These are phyloP conservation scores for Acrobasis consociella DNA, from an alignment of 2,888 invertebrate species.

Conservation along the genomic window DNA sequence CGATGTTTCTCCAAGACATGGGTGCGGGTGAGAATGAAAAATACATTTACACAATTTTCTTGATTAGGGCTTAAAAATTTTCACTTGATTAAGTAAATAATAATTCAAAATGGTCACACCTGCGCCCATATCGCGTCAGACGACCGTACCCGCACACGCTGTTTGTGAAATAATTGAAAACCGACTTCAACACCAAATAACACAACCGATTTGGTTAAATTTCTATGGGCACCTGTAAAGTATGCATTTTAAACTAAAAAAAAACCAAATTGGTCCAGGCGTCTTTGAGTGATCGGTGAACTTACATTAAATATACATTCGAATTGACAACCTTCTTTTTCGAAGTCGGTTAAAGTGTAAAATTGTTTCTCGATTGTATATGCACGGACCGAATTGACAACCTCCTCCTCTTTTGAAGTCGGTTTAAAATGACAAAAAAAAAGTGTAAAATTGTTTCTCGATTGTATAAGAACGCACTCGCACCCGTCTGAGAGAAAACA, in stretches of 20 bases:
- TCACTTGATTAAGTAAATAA: background rate
- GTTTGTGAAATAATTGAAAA: constrained; percentile 23
- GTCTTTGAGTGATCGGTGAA: no score
- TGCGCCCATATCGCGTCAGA: constrained; percentile 52
- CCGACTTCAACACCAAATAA: no score
- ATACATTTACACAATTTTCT: background rate
- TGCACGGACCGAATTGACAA: constrained; percentile 43
- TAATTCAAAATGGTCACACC: constrained; percentile 39
- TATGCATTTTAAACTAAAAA: background rate
- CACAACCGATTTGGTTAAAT: no score
- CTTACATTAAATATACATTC: no score
- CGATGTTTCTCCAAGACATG: constrained; percentile 41
- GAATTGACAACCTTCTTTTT: no score
- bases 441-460: background rate
- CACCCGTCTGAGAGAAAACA: constrained; percentile 38
- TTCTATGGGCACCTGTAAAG: no score
- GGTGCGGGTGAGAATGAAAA: constrained; percentile 54
- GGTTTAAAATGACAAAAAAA: no score
- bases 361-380: constrained; percentile 25
- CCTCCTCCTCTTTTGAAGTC: no score
- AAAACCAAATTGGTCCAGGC: no score
- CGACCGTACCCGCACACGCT: constrained; percentile 45
- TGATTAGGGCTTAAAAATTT: background rate
- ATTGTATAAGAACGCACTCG: constrained; percentile 52
- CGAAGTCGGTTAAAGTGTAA: no score